Evolutionary conservation across 2,888 invertebrate genomes (phyloP).

Genomic region (Lasius fuliginosus): DNA sequence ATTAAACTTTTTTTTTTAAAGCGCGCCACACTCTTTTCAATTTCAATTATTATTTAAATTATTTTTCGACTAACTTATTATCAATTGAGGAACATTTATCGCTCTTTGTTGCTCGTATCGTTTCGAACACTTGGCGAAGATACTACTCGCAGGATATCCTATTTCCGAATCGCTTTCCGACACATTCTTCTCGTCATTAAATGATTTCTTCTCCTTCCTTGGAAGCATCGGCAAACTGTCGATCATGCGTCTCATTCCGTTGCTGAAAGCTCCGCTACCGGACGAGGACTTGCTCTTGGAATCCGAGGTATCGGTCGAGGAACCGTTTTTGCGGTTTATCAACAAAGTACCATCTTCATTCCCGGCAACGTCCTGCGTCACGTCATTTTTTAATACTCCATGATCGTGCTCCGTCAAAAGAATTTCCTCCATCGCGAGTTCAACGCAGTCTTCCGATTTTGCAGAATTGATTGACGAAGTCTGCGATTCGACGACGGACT

Average conservation of each 20-base stretch:
- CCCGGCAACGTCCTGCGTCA: neutral
- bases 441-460: neutral
- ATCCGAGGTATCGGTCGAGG: neutral
- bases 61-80: slow-evolving; percentile 24
- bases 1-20: neutral
- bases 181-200: slow-evolving; percentile 4
- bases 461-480: neutral
- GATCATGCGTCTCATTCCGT: slow-evolving; percentile 28
- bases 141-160: neutral
- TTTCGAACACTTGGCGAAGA: slow-evolving; percentile 36
- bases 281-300: slow-evolving; percentile 2
- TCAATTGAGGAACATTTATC: neutral
- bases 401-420: neutral
- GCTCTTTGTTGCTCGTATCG: neutral
- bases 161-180: slow-evolving; percentile 46
- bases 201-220: slow-evolving; percentile 24
- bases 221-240: slow-evolving; percentile 17
- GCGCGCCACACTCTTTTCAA: neutral
- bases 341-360: neutral
- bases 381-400: neutral
- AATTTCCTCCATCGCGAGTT: neutral
- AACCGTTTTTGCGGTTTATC: neutral
- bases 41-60: neutral
- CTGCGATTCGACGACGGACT: neutral
- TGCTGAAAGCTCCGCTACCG: neutral